Conservation (phyloP, 53 echinoderm and acorn worm species). For the Crossaster papposus region DNA sequence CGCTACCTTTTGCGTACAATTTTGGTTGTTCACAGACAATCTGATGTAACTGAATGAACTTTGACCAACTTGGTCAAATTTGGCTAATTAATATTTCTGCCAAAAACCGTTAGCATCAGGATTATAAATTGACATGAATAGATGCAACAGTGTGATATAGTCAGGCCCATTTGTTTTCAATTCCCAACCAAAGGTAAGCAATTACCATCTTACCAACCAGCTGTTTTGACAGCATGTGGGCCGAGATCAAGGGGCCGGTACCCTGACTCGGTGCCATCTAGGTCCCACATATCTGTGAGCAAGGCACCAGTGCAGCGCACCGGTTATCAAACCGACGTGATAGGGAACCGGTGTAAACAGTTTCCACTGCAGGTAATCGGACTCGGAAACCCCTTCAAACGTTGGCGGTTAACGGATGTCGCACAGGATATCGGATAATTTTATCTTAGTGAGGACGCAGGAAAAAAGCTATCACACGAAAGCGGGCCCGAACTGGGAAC, state of each 20-base stretch:
- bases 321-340: background rate
- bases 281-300: background rate
- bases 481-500: slow-evolving; percentile 5
- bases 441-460: slow-evolving; percentile 4
- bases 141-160: background rate
- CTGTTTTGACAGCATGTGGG: background rate
- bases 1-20: too few relatives aligned
- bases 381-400: slow-evolving; percentile 1
- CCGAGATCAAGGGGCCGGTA: background rate
- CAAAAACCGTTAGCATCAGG: background rate
- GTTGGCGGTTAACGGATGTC: slow-evolving; percentile 21
- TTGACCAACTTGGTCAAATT: too few relatives aligned
- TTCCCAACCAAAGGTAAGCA: background rate
- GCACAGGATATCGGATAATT: slow-evolving; percentile 45
- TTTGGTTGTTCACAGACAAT: too few relatives aligned
- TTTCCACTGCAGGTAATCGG: slow-evolving; percentile 30
- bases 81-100: too few relatives aligned
- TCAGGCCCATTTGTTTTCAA: background rate
- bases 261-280: background rate
- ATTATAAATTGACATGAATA: background rate
- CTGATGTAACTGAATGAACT: too few relatives aligned
- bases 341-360: slow-evolving; percentile 20
- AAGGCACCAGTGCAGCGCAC: background rate
- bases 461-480: slow-evolving; percentile 6
- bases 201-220: background rate